Evolutionary conservation across 2,888 invertebrate species (phyloP), one percentile per base, ranked within the genome.

Genomic region (Chydorus sphaericus): DNA sequence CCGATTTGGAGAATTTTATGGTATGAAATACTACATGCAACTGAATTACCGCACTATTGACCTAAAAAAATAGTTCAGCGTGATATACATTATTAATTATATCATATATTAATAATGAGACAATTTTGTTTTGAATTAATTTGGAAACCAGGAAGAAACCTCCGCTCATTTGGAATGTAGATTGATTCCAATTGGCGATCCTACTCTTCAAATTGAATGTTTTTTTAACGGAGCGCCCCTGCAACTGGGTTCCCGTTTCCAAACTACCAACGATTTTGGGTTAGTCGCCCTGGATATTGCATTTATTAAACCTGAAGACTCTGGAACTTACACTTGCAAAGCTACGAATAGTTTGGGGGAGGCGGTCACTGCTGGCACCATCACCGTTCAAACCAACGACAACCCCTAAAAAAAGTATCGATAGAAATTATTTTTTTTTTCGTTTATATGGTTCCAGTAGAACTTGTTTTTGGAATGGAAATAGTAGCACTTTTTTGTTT

Each of bases 151-250:
- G 61, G 93, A 94, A 73, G 86, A 85, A 37, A 82, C 90, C 69
- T 87, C 84, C 18, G 93, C 94, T 50, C 94, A 96, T 77, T 91
- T 98, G 66, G 96, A 97, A 71, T 89, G 91, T 66, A 79, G 92
- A 60, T 78, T 93, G 56, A 90, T 92, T 65, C 93, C 94, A 14
- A 91, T 93, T 56, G 91, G 91, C 50, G 93, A 94, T 72, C 89
- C 93, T 26, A 90, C 89, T 10, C 77, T 94, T 20, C 90, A 87
- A 71, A 89, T 92, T 10, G 88, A 91, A 72, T 93, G 91, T 92
- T 92, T 88, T 69, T 81, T 88, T 67, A 92, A 94, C 70, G 93
- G 91, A 65, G 85, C 88, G 66, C 79, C 87, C 16, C 77, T 98
- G 59, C 90, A 90, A 69, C 86, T 89, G 68, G 89, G 89, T 66